These are phyloP conservation scores for Thrips palmi DNA, from an alignment of 1,140 invertebrate genomes.

Conservation along the genomic window DNA sequence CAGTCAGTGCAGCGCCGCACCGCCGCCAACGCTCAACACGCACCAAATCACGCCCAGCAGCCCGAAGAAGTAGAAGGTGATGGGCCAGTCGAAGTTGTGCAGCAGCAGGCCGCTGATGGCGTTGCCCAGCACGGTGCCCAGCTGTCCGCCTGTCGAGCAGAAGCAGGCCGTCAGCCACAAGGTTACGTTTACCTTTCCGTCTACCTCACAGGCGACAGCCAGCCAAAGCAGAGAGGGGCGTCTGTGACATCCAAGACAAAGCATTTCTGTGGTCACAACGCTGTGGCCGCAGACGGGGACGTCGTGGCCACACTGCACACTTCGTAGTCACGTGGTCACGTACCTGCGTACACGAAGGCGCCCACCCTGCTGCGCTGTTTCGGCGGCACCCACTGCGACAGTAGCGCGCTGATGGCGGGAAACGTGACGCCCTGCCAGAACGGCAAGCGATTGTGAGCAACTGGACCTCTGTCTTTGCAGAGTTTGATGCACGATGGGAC, in stretches of 20 bases:
- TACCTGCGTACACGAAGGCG: constrained; percentile 40
- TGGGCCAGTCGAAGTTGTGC: constrained; percentile 29
- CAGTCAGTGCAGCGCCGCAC: too few relatives aligned
- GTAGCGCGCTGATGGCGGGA: constrained; percentile 17
- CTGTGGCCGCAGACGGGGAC: not conserved
- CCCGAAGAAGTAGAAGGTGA: constrained; percentile 35
- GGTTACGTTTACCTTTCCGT: too few relatives aligned
- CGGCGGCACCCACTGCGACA: constrained; percentile 23
- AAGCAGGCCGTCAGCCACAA: too few relatives aligned
- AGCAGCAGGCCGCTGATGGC: constrained; percentile 24
- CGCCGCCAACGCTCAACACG: too few relatives aligned
- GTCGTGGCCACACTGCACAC: not conserved
- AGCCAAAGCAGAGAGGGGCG: not conserved
- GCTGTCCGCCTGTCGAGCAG: constrained; percentile 20
- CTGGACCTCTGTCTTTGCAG: not conserved
- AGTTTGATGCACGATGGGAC: not conserved
- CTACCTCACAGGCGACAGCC: too few relatives aligned
- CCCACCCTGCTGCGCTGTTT: constrained; percentile 34
- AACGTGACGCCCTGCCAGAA: constrained; percentile 18
- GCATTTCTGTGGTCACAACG: not conserved
- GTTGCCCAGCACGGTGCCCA: constrained; percentile 28
- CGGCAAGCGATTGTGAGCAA: not conserved
- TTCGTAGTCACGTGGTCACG: constrained; percentile 6
- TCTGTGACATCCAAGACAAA: not conserved
- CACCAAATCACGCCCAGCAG: constrained; percentile 24